Percentiles rank a stretch among this genome's conserved stretches.
phyloP scores from a whole-genome alignment of 2,797 vertebrate species.

The Todus mexicanus region DNA sequence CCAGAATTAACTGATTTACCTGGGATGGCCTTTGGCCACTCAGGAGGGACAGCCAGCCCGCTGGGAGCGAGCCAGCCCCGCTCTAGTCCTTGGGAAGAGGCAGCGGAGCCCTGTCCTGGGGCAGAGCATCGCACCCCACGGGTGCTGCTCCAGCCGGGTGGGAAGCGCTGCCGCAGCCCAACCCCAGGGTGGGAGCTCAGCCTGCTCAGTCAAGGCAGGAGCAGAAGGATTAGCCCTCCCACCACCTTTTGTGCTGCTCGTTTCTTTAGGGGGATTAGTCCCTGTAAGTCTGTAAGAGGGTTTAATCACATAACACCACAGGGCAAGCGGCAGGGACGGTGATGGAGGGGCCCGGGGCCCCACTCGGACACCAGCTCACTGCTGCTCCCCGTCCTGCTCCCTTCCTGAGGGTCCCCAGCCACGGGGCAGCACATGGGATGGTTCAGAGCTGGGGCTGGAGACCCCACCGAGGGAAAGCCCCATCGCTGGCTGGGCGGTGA shows the following conservation, averaged over 20 bases:
- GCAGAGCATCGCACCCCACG: neutral
- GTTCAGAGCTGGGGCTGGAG: neutral
- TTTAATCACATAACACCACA: neutral
- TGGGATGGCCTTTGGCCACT: neutral
- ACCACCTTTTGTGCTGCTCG: neutral
- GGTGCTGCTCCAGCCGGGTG: neutral
- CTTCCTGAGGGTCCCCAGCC: fast-evolving
- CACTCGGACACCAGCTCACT: fast-evolving
- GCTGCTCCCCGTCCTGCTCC: neutral
- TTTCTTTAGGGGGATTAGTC: neutral
- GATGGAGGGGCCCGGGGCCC: neutral
- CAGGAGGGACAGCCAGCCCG: fast-evolving
- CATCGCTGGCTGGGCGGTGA: neutral
- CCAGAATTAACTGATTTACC: constrained; percentile 25
- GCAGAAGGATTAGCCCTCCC: neutral
- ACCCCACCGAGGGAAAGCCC: neutral
- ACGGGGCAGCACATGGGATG: fast-evolving
- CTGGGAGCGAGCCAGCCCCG: neutral
- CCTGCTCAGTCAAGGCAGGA: neutral
- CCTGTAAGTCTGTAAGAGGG: neutral
- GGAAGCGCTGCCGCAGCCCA: neutral
- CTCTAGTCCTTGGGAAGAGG: neutral
- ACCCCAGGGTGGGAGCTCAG: neutral
- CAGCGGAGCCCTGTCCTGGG: fast-evolving
- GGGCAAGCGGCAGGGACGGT: fast-evolving